phyloP scores from a whole-genome alignment of 2,888 invertebrate genomes.

The Thymelicus sylvestris region DNA sequence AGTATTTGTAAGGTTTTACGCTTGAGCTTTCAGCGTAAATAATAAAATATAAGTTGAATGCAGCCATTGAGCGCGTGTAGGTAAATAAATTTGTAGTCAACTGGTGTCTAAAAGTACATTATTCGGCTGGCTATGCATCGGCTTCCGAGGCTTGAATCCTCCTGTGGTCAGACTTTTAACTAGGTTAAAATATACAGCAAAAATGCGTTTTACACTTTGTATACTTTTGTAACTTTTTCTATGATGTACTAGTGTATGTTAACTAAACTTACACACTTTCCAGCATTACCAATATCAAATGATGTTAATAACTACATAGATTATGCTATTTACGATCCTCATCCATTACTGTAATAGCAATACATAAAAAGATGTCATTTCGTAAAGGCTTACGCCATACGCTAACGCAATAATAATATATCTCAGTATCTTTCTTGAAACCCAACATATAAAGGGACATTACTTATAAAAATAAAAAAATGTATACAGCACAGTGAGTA shows the following conservation, averaged over 20 bases:
- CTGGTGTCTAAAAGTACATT: slow-evolving; percentile 45
- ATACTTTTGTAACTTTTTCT: slow-evolving; percentile 3
- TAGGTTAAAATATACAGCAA: slow-evolving; percentile 45
- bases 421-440: slow-evolving; percentile 60
- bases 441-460: slow-evolving; percentile 56
- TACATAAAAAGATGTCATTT: slow-evolving; percentile 53
- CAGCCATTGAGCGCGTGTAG: slow-evolving; percentile 14
- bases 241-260: not conserved
- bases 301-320: slow-evolving; percentile 1
- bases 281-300: not conserved
- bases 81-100: slow-evolving; percentile 53
- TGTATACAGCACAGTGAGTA: slow-evolving; percentile 67
- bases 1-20: slow-evolving; percentile 9
- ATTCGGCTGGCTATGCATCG: slow-evolving; percentile 37
- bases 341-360: slow-evolving; percentile 23
- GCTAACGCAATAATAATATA: slow-evolving; percentile 53
- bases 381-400: slow-evolving; percentile 52
- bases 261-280: not conserved
- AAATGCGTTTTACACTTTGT: not conserved
- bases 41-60: slow-evolving; percentile 19
- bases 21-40: not conserved
- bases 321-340: slow-evolving; percentile 4
- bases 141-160: slow-evolving; percentile 41
- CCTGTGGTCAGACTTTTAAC: slow-evolving; percentile 50
- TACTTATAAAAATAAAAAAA: slow-evolving; percentile 63